phyloP scores from a whole-genome alignment of 2,888 invertebrate genomes.

The Elegia similella region DNA sequence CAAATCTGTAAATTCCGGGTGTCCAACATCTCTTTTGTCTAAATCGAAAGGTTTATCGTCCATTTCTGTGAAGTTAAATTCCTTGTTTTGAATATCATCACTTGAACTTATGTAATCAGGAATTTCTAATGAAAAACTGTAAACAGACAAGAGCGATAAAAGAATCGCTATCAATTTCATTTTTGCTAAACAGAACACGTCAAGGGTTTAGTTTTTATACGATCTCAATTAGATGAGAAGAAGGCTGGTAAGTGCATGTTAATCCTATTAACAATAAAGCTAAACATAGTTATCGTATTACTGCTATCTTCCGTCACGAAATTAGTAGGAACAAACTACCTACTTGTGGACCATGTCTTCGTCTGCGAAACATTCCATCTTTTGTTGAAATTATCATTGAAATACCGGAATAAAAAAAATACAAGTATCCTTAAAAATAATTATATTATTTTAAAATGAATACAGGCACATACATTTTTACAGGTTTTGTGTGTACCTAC shows the following conservation, averaged over 20 bases:
- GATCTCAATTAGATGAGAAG: neutral
- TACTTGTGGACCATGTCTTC: no score
- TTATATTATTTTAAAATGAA: neutral
- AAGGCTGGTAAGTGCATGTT: neutral
- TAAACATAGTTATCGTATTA: no score
- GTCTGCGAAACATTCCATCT: no score
- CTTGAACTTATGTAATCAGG: neutral
- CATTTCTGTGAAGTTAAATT: neutral
- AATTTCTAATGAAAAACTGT: neutral
- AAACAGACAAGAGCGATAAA: neutral
- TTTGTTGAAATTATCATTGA: no score
- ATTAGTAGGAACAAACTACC: no score
- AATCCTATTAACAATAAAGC: neutral
- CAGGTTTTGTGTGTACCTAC: neutral
- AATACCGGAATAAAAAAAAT: no score
- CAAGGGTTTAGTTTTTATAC: neutral
- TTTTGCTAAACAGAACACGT: neutral
- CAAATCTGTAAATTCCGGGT: neutral
- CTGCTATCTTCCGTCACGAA: no score
- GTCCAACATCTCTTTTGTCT: neutral
- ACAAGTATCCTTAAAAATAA: no score
- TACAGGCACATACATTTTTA: neutral
- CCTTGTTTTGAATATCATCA: neutral
- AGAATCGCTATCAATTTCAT: neutral
- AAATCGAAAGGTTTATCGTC: neutral